Base-by-base conservation (phyloP, 2,888 invertebrate species). In the Acanthacorydalis orientalis region DNA sequence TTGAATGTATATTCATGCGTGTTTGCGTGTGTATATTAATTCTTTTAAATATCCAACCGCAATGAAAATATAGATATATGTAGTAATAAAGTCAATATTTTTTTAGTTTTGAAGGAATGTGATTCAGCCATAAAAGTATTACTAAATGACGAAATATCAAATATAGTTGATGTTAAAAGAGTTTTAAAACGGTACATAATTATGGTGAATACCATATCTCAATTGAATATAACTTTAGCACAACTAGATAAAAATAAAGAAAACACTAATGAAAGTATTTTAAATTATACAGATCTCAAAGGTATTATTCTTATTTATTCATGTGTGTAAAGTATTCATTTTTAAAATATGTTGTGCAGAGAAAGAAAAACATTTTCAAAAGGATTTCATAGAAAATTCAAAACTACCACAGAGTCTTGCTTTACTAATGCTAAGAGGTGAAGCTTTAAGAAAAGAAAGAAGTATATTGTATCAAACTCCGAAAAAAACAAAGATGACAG, bases 401-500 rank as follows among this genome's bases (percentile, higher is more conserved):
- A 14, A 43, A 31, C n/a, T 33, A 44, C 31, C 35, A 42, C 37
- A 37, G 4, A 33, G 12, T 37, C 7, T 52, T 49, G 46, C 42
- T 15, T 55, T 54, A 48, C 44, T 63, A 37, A 55, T 57, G 31
- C 56, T 52, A 16, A 56, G 55, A 51, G 60, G 62, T 11, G 56
- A 58, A 51, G 53, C 60, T 50, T 57, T 64, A 45, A 49, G 63
- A 23, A 58, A 60, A 53, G 59, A 64, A 42, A 52, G 63, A 23
- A 64, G 64, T 50, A 56, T 63, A 34, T 53, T 62, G 35, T 60
- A 61, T 51, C 55, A 52, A 45, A 60, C 56, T 10, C 57, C 59
- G 11, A 46, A 47, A 32, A 23, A 23, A 23, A 23, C 23, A 23
- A 23, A 23, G 6, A 23, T 23, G 23, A 23, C 23, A 4, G 23